phyloP scores from a whole-genome alignment of 1,140 invertebrate species.

The Eriocheir sinensis region DNA sequence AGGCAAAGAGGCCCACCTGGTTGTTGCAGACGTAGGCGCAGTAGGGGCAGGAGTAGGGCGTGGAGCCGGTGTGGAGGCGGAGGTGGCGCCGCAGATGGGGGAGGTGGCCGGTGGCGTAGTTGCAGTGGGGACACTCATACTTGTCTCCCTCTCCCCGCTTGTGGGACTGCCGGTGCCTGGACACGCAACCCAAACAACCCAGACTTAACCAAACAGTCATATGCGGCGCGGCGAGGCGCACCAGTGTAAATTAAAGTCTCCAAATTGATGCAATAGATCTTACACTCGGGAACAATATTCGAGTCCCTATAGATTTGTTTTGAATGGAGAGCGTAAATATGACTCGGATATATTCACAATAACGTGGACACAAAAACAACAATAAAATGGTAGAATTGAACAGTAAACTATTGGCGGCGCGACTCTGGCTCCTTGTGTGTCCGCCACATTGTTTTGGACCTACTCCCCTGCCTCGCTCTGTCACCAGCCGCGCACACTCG shows the following conservation, averaged over 20 bases:
- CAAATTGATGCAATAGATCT: constrained; percentile 57
- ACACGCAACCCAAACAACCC: constrained; percentile 66
- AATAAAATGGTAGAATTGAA: not conserved
- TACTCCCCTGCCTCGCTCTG: not conserved
- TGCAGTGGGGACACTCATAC: constrained; percentile 76
- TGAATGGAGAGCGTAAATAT: constrained; percentile 56
- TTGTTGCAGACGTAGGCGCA: constrained; percentile 78
- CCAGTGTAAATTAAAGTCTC: constrained; percentile 64
- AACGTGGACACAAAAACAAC: constrained; percentile 39
- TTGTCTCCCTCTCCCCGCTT: constrained; percentile 59
- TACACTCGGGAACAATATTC: constrained; percentile 54
- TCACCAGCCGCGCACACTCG: not conserved
- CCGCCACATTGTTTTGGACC: not conserved
- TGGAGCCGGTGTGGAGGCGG: constrained; percentile 81
- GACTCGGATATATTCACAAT: constrained; percentile 57
- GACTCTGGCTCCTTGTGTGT: not conserved
- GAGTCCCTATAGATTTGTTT: constrained; percentile 45
- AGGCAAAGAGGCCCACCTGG: constrained; percentile 50
- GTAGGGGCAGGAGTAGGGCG: constrained; percentile 79
- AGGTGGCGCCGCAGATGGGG: constrained; percentile 81
- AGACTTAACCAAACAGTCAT: constrained; percentile 68
- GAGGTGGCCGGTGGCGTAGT: constrained; percentile 73
- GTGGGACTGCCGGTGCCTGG: constrained; percentile 62
- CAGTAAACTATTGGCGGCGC: constrained; percentile 3
- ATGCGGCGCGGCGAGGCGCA: constrained; percentile 17